These are phyloP conservation scores for Charina bottae DNA, from an alignment of 2,113 vertebrate genomes.

Conservation along the genomic window DNA sequence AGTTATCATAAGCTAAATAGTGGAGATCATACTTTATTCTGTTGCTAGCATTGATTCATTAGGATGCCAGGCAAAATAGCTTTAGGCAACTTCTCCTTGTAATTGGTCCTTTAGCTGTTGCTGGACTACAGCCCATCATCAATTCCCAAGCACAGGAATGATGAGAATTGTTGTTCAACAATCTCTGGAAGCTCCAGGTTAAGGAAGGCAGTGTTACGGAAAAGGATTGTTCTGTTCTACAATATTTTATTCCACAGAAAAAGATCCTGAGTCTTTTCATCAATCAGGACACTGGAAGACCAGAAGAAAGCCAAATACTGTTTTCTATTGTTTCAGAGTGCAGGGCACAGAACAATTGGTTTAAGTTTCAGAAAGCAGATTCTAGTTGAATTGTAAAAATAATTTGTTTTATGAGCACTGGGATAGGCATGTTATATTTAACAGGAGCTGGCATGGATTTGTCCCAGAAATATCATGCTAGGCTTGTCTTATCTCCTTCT, in stretches of 20 bases:
- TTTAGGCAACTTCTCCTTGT: not conserved
- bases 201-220: not conserved
- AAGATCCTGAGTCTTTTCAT: not conserved
- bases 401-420: no score
- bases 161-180: not conserved
- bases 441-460: no score
- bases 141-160: not conserved
- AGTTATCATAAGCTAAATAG: not conserved
- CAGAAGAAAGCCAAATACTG: no score
- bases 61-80: not conserved
- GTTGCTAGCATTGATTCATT: not conserved
- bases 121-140: not conserved
- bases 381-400: no score
- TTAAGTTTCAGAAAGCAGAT: no score
- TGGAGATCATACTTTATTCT: not conserved
- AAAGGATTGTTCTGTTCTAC: not conserved
- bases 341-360: no score
- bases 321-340: no score
- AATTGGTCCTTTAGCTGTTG: not conserved
- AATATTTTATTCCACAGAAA: not conserved
- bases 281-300: no score
- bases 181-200: not conserved
- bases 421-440: no score
- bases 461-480: no score
- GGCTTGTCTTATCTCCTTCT: no score